Evolutionary conservation across 2,888 invertebrate species (phyloP).

Genomic region (Sinodicranocentrus sp.): DNA sequence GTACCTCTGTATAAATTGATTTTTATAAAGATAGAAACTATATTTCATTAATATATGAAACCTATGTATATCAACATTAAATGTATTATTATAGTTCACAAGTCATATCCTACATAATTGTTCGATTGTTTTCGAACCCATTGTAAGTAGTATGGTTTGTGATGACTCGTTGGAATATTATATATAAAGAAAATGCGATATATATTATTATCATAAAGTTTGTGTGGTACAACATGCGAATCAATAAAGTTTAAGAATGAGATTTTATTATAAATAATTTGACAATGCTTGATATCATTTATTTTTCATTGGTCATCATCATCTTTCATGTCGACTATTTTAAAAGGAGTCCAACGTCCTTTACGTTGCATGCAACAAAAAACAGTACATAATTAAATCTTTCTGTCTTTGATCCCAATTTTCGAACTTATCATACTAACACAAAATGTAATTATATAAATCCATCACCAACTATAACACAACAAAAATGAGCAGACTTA

Average conservation of each 20-base stretch:
- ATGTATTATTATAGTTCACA: conserved; percentile 44
- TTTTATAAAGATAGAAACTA: conserved; percentile 36
- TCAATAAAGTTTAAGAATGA: conserved; percentile 47
- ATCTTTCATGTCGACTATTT: neutral
- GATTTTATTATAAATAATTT: conserved; percentile 38
- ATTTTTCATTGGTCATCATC: neutral
- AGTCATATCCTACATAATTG: conserved; percentile 48
- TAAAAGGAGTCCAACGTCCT: neutral
- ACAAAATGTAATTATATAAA: too few relatives aligned
- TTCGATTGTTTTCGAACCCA: conserved; percentile 49
- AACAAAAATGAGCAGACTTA: too few relatives aligned
- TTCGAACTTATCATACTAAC: too few relatives aligned
- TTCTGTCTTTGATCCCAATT: too few relatives aligned
- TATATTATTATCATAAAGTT: conserved; percentile 37
- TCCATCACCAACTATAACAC: too few relatives aligned
- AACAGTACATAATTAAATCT: neutral
- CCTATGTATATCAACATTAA: conserved; percentile 28
- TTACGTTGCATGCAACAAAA: neutral
- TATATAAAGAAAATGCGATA: conserved; percentile 14
- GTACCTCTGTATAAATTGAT: conserved; percentile 38
- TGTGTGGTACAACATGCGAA: conserved; percentile 54
- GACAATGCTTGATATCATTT: neutral
- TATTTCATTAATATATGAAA: conserved; percentile 37
- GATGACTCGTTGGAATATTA: conserved; percentile 46
- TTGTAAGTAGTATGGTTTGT: conserved; percentile 54